These are phyloP conservation scores for Dendroctonus valens DNA, from an alignment of 1,140 invertebrate species.

Conservation along the genomic window DNA sequence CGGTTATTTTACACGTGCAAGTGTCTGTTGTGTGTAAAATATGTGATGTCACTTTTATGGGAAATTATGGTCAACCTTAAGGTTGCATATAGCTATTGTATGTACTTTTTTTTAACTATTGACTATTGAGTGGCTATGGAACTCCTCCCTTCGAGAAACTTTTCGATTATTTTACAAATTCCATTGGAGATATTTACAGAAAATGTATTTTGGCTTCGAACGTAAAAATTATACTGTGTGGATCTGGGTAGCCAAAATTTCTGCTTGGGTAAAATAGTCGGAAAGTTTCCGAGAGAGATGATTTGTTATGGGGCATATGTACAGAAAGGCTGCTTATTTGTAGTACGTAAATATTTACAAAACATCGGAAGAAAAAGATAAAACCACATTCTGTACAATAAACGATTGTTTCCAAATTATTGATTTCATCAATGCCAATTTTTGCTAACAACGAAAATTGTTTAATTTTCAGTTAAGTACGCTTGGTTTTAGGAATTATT, in stretches of 20 bases:
- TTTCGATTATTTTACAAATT: constrained; percentile 1
- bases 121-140: constrained; percentile 44
- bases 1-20: constrained; percentile 32
- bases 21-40: constrained; percentile 38
- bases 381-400: constrained; percentile 38
- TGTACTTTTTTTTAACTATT: constrained; percentile 44
- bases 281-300: constrained; percentile 5
- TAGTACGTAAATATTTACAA: constrained; percentile 25
- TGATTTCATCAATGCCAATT: constrained; percentile 16
- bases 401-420: constrained; percentile 20
- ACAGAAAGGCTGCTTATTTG: constrained; percentile 39
- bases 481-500: constrained; percentile 10
- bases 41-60: constrained; percentile 47
- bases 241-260: constrained; percentile 1
- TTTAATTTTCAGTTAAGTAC: constrained; percentile 28
- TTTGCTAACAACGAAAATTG: constrained; percentile 13
- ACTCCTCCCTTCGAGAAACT: constrained; percentile 24
- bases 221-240: not conserved
- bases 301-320: constrained; percentile 30
- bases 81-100: constrained; percentile 43
- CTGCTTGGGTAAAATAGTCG: not conserved
- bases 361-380: constrained; percentile 26
- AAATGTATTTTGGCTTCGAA: too few relatives aligned
- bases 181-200: too few relatives aligned
- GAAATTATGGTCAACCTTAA: constrained; percentile 43